These are phyloP conservation scores for Sinocyclocheilus maitianheensis DNA, from an alignment of 2,113 vertebrate genomes.

Conservation along the genomic window DNA sequence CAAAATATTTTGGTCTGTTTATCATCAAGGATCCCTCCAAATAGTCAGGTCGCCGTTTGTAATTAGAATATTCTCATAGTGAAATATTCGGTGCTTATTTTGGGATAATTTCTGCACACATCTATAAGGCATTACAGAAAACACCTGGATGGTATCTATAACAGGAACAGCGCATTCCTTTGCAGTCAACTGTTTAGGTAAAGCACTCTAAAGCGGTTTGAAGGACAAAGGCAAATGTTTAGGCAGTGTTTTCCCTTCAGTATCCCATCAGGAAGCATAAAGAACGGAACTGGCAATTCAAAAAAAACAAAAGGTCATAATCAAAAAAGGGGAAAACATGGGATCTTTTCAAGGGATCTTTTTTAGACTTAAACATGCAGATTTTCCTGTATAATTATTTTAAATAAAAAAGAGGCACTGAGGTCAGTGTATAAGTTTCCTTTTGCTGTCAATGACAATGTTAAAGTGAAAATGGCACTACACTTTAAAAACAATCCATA, in stretches of 20 bases:
- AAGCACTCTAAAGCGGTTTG: slow-evolving; percentile 35
- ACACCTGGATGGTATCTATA: neutral
- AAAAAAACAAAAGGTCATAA: neutral
- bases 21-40: neutral
- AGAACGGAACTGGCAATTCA: slow-evolving; percentile 59
- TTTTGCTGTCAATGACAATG: slow-evolving; percentile 49
- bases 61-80: slow-evolving; percentile 18
- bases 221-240: slow-evolving; percentile 61
- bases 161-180: neutral
- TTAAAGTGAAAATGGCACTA: slow-evolving; percentile 41
- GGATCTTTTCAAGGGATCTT: slow-evolving; percentile 30
- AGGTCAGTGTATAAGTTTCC: slow-evolving; percentile 70
- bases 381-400: slow-evolving; percentile 52
- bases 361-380: slow-evolving; percentile 41
- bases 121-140: neutral
- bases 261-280: slow-evolving; percentile 62
- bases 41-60: neutral
- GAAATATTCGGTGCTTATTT: slow-evolving; percentile 3
- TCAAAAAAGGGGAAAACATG: slow-evolving; percentile 1
- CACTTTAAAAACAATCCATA: neutral
- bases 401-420: slow-evolving; percentile 81
- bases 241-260: slow-evolving; percentile 70
- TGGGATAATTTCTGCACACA: neutral
- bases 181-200: neutral
- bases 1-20: neutral